Percentiles rank a stretch among this genome's conserved stretches.
Conservation (phyloP, 2,888 invertebrate species). For the Pediacus dermestoides region DNA sequence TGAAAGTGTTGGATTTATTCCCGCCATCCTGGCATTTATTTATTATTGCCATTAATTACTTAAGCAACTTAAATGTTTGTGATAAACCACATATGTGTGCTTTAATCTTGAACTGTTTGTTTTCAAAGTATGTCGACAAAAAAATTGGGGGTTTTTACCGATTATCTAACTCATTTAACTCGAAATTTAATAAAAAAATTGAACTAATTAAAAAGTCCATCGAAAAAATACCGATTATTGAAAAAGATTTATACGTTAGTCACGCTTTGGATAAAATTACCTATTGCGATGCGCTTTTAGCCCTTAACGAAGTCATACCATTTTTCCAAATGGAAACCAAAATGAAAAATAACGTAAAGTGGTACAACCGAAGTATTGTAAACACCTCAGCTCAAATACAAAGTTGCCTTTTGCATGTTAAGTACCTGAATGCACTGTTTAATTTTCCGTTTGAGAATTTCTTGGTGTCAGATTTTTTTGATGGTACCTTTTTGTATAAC, state of each 20-base stretch:
- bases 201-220: constrained; percentile 14
- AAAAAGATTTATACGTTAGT: neutral
- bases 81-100: constrained; percentile 55
- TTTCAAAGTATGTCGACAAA: constrained; percentile 57
- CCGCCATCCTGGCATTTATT: constrained; percentile 60
- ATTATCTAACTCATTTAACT: constrained; percentile 42
- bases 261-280: constrained; percentile 54
- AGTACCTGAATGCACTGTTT: constrained; percentile 64
- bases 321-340: constrained; percentile 59
- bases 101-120: constrained; percentile 56
- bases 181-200: constrained; percentile 47
- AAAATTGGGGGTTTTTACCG: constrained; percentile 58
- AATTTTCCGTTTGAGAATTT: constrained; percentile 57
- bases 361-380: constrained; percentile 56
- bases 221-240: constrained; percentile 26
- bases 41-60: constrained; percentile 58
- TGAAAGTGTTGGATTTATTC: constrained; percentile 45
- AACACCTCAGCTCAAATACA: constrained; percentile 67
- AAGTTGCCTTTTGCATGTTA: constrained; percentile 57
- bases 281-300: constrained; percentile 57
- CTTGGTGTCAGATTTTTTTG: constrained; percentile 61
- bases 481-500: constrained; percentile 77
- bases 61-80: constrained; percentile 50
- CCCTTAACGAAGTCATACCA: constrained; percentile 56
- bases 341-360: constrained; percentile 54